Evolutionary conservation across 2,113 vertebrate species (phyloP).

Genomic region (Malurus cyaneus): DNA sequence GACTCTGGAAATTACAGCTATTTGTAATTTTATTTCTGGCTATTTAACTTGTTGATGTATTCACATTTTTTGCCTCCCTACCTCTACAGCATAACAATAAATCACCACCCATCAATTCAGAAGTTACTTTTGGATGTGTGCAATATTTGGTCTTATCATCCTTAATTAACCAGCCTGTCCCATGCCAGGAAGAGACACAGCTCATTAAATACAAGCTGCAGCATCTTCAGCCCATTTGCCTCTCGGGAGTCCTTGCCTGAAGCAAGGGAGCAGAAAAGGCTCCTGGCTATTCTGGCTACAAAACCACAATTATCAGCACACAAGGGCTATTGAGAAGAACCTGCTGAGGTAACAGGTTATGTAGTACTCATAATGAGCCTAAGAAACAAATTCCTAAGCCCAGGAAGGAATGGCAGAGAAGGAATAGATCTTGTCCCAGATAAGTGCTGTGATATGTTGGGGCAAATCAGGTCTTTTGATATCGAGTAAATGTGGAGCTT

Average conservation of each 20-base stretch:
- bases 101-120: not conserved
- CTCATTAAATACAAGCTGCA: not conserved
- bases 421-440: not conserved
- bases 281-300: not conserved
- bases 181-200: not conserved
- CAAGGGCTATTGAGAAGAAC: not conserved
- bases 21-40: not conserved
- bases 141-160: not conserved
- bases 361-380: not conserved
- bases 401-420: not conserved
- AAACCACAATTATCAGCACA: not conserved
- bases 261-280: not conserved
- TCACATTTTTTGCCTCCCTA: not conserved
- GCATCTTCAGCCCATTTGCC: not conserved
- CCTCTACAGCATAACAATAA: not conserved
- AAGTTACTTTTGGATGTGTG: not conserved
- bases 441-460: not conserved
- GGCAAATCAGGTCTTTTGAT: not conserved
- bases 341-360: not conserved
- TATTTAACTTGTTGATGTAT: not conserved
- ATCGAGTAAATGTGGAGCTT: fast-evolving
- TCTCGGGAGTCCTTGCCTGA: not conserved
- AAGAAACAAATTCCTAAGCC: not conserved
- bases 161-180: not conserved
- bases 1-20: not conserved